Evolutionary conservation across 1,140 invertebrate genomes (phyloP), one percentile per base, ranked within the genome.

Genomic region (Planococcus citri): DNA sequence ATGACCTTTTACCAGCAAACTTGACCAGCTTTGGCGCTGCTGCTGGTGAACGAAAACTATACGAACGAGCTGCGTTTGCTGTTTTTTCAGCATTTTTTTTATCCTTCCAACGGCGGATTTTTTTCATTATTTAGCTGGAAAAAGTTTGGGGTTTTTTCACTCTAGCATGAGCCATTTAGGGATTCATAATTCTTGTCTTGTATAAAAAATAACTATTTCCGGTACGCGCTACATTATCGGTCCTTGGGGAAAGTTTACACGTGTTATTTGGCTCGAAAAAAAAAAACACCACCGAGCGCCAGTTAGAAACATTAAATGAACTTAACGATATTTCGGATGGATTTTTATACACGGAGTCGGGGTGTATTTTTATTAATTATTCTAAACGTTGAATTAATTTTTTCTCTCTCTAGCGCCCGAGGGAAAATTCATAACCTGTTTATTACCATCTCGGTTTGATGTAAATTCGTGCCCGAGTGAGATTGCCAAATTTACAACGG

Each of bases 151-250:
- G 14, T 37, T 37, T 37, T 37, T 37, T 37, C 33, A 51, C 41
- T 9, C 17, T 12, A 33, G 29, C 41, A 14, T 20, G 41, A 9
- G 17, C 41, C 17, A 51, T 51, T 51, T 51, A 51, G 41, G 41
- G 41, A 51, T 51, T 51, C 41, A 51, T 51, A 51, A 51, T 51
- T 51, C 41, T 51, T 20, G n/a, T 51, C 41, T 51, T 51, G 41
- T 51, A 51, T 51, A 51, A 51, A 51, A 51, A 51, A 14, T 17
- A 51, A 51, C 41, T 17, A 20, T 51, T 51, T 51, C 41, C 41
- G 6, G 41, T n/a, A 17, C 41, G 41, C 41, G 29, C 29, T 33
- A 6, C 17, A 51, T 51, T 51, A 51, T 51, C 41, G 41, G 41
- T 20, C 41, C 41, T 51, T 14, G 41, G 41, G 41, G 41, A 51